Evolutionary conservation across 1,140 invertebrate species (phyloP).

Genomic region (Ditylenchus dipsaci): DNA sequence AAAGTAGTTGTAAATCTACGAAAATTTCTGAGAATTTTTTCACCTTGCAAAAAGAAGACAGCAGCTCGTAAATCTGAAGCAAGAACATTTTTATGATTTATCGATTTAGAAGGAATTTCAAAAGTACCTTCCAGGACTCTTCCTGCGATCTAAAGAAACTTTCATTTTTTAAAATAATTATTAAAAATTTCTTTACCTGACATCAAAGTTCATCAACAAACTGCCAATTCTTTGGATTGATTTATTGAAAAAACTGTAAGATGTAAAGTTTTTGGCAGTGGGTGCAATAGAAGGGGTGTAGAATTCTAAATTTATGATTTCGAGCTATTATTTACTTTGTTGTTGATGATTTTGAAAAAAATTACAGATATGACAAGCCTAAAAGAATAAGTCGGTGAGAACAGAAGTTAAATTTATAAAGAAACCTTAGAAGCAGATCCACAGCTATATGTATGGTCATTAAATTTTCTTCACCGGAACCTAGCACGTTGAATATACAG

Average conservation of each 20-base stretch:
- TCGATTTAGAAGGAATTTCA: neutral
- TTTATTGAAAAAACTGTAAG: constrained; percentile 41
- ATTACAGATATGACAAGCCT: neutral
- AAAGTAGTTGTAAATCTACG: no score
- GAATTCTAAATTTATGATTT: constrained; percentile 32
- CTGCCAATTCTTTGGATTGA: constrained; percentile 40
- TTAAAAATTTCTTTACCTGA: constrained; percentile 38
- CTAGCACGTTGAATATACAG: constrained; percentile 48
- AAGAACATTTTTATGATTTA: neutral
- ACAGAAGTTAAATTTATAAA: constrained; percentile 45
- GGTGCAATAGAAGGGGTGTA: constrained; percentile 24
- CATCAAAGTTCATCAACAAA: constrained; percentile 35
- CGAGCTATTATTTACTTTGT: no score
- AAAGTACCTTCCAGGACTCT: neutral
- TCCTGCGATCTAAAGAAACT: neutral
- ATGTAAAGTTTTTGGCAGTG: constrained; percentile 45
- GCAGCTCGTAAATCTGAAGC: constrained; percentile 23
- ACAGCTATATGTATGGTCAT: constrained; percentile 50
- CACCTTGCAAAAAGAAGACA: constrained; percentile 24
- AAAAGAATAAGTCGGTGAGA: no score
- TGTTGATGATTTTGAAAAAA: no score
- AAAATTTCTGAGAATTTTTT: no score
- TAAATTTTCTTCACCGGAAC: constrained; percentile 28
- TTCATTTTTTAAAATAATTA: constrained; percentile 19
- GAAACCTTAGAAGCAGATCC: constrained; percentile 35